These are phyloP conservation scores for Plutella xylostella DNA, from an alignment of 2,888 invertebrate species.

Conservation along the genomic window DNA sequence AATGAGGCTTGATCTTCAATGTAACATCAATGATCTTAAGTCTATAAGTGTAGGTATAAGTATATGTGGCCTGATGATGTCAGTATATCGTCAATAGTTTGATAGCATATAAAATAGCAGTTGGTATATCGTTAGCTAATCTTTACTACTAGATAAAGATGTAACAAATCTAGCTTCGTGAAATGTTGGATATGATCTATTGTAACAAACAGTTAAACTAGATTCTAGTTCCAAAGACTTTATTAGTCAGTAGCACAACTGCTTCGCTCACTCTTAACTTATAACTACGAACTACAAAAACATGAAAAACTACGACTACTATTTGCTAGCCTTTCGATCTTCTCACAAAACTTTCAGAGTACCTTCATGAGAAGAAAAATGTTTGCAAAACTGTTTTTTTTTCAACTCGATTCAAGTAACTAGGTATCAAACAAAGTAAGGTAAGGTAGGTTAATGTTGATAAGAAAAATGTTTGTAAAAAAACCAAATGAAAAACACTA, in stretches of 20 bases:
- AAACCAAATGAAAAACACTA: constrained; percentile 46
- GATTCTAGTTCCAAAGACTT: too few species aligned
- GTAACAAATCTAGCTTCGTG: constrained; percentile 46
- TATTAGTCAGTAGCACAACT: constrained; percentile 37
- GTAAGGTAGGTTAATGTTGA: constrained; percentile 33
- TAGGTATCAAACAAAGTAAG: constrained; percentile 44
- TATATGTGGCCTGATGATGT: constrained; percentile 27
- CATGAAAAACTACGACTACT: constrained; percentile 55
- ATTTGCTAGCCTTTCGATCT: constrained; percentile 60
- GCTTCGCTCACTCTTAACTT: constrained; percentile 44
- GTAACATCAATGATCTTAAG: constrained; percentile 26
- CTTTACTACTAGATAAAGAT: constrained; percentile 33
- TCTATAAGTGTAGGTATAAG: constrained; percentile 28
- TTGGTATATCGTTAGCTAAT: constrained; percentile 33
- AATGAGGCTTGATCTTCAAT: constrained; percentile 8
- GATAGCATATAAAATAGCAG: constrained; percentile 38
- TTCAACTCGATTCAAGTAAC: constrained; percentile 27
- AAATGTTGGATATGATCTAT: constrained; percentile 36
- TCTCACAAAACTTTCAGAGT: constrained; percentile 65
- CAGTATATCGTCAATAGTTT: constrained; percentile 21
- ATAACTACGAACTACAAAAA: constrained; percentile 52
- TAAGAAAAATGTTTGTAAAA: too few species aligned
- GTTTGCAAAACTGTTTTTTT: constrained; percentile 65
- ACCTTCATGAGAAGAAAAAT: constrained; percentile 68
- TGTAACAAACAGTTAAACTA: too few species aligned